Evolutionary conservation across 2,888 invertebrate species (phyloP).

Genomic region (Catonia carolina): DNA sequence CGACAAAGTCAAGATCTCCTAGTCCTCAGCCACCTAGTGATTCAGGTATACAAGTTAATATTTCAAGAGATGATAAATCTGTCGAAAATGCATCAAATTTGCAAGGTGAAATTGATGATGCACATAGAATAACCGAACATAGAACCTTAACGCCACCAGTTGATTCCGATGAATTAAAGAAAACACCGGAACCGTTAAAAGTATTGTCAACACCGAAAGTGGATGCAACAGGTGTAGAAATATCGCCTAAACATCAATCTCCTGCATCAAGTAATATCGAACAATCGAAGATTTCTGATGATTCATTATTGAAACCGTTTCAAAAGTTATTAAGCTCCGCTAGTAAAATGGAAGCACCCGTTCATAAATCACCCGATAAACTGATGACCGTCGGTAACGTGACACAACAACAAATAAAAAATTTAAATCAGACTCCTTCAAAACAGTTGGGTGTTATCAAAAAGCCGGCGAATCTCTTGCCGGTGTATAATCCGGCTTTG

Average conservation of each 20-base stretch:
- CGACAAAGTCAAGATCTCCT: conserved; percentile 71
- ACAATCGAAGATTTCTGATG: conserved; percentile 14
- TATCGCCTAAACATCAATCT: conserved; percentile 22
- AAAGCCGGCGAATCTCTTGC: conserved; percentile 6
- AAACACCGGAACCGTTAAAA: conserved; percentile 23
- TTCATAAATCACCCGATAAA: conserved; percentile 25
- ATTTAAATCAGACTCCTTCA: conserved; percentile 13
- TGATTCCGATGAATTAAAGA: conserved; percentile 23
- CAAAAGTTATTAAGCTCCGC: conserved; percentile 21
- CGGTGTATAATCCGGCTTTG: conserved; percentile 22
- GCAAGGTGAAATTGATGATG: conserved; percentile 19
- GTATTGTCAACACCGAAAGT: conserved; percentile 21
- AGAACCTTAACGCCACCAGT: conserved; percentile 18
- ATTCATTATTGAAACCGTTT: conserved; percentile 16
- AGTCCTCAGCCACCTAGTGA: conserved; percentile 30
- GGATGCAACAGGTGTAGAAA: conserved; percentile 4
- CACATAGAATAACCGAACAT: conserved; percentile 8
- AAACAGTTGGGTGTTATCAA: background rate
- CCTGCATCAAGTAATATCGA: conserved; percentile 8
- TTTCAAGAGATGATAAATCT: conserved; percentile 21
- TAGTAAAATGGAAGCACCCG: conserved; percentile 18
- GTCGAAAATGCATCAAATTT: conserved; percentile 14
- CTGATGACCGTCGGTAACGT: conserved; percentile 16
- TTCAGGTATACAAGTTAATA: conserved; percentile 13
- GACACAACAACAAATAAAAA: conserved; percentile 20